phyloP scores from a whole-genome alignment of 64 coral and sea anemone genomes.

The Anthopleura sola region DNA sequence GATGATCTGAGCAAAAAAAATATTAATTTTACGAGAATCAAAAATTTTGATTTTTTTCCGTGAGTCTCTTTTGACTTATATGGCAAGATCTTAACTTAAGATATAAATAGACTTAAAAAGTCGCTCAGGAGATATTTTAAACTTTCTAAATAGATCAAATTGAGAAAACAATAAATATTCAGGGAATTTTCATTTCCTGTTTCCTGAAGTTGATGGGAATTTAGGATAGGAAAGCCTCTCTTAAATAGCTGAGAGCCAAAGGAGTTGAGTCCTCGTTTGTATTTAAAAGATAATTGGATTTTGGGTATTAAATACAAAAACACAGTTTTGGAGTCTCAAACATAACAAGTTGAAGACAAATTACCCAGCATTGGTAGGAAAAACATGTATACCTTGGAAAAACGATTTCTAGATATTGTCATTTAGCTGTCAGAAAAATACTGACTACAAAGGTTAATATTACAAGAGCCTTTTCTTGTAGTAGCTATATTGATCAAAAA shows the following conservation, averaged over 20 bases:
- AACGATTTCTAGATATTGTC: neutral
- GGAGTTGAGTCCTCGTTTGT: neutral
- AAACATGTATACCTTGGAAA: too few species aligned
- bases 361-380: too few species aligned
- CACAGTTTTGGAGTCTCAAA: too few species aligned
- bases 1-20: too few species aligned
- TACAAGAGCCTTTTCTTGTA: neutral
- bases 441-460: neutral
- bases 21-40: too few species aligned
- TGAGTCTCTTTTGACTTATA: neutral
- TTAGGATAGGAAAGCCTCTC: neutral
- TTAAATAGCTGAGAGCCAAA: neutral
- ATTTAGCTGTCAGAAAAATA: neutral
- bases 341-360: too few species aligned
- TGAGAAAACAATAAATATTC: neutral
- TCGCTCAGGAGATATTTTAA: neutral
- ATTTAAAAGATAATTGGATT: neutral
- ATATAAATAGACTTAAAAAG: neutral
- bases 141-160: neutral
- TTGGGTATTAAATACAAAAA: too few species aligned
- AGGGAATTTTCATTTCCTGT: neutral
- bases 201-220: neutral
- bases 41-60: neutral
- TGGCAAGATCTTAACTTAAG: neutral
- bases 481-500: neutral